phyloP scores from a whole-genome alignment of 2,797 vertebrate species.

The Bufotes viridis region DNA sequence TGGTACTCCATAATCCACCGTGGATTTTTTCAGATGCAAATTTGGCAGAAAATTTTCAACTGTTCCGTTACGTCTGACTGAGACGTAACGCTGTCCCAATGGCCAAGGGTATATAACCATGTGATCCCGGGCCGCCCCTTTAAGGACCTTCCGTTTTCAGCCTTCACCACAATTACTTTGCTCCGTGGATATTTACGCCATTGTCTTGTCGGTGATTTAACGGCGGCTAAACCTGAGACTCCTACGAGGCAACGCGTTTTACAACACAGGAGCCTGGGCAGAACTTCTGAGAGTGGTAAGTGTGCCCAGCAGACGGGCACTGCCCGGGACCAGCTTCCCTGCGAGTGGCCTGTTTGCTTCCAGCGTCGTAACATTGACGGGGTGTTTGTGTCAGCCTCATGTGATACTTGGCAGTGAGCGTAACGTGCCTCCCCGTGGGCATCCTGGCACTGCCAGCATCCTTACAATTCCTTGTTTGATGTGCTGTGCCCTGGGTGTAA shows the following conservation, averaged over 20 bases:
- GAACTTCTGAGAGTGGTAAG: neutral
- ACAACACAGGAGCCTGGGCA: too few species aligned
- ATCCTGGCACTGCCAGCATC: slow-evolving; percentile 47
- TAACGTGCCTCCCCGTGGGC: slow-evolving; percentile 19
- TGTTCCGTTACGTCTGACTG: too few species aligned
- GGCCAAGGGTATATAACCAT: too few species aligned
- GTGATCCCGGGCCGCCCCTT: too few species aligned
- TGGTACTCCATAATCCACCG: too few species aligned
- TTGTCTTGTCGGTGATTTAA: slow-evolving; percentile 5
- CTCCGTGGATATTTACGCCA: neutral
- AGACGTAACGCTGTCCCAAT: too few species aligned
- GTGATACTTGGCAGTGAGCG: slow-evolving; percentile 38
- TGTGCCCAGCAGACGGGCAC: neutral
- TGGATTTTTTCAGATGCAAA: too few species aligned
- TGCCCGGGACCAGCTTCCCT: neutral
- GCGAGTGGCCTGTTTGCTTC: neutral
- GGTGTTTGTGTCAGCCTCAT: slow-evolving; percentile 19
- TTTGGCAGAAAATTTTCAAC: too few species aligned
- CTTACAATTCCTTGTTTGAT: slow-evolving; percentile 47
- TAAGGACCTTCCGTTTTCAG: neutral
- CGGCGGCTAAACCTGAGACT: neutral
- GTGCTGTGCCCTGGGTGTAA: slow-evolving; percentile 37
- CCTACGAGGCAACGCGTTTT: neutral
- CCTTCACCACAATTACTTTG: neutral
- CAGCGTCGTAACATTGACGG: neutral